phyloP scores from a whole-genome alignment of 2,113 vertebrate genomes.

The Myanophis thanlyinensis region DNA sequence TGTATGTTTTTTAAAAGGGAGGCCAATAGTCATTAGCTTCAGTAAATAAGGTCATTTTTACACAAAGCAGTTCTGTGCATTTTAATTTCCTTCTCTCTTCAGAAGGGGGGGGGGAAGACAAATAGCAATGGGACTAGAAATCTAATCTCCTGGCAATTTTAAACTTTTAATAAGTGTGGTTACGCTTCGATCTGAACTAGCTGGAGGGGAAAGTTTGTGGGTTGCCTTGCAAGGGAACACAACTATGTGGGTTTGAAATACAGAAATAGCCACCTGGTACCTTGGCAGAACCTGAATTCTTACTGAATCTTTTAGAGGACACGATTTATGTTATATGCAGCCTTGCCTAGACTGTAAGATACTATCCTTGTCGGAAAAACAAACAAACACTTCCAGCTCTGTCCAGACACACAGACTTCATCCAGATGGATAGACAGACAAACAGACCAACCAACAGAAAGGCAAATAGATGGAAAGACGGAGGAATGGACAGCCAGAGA shows the following conservation, averaged over 20 bases:
- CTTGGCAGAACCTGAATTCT: background rate
- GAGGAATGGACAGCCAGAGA: background rate
- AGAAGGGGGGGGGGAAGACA: background rate
- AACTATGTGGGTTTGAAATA: background rate
- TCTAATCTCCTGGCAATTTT: slow-evolving; percentile 9
- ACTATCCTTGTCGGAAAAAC: background rate
- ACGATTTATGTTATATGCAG: background rate
- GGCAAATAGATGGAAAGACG: background rate
- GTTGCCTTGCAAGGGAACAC: background rate
- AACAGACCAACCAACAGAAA: background rate
- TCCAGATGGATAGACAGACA: background rate
- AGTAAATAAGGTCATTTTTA: slow-evolving; percentile 29
- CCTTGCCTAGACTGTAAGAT: background rate
- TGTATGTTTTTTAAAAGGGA: background rate
- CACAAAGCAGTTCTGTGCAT: slow-evolving; percentile 3
- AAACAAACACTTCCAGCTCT: background rate
- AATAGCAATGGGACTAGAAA: background rate
- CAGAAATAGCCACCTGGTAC: background rate
- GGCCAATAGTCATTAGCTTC: slow-evolving; percentile 54
- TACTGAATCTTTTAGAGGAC: background rate
- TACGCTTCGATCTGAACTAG: background rate
- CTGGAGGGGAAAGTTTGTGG: background rate
- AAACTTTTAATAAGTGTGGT: slow-evolving; percentile 6
- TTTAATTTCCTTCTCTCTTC: slow-evolving; percentile 12
- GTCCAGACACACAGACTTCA: background rate